Evolutionary conservation across 2,888 invertebrate genomes (phyloP).

Genomic region (Electrophaes corylata): DNA sequence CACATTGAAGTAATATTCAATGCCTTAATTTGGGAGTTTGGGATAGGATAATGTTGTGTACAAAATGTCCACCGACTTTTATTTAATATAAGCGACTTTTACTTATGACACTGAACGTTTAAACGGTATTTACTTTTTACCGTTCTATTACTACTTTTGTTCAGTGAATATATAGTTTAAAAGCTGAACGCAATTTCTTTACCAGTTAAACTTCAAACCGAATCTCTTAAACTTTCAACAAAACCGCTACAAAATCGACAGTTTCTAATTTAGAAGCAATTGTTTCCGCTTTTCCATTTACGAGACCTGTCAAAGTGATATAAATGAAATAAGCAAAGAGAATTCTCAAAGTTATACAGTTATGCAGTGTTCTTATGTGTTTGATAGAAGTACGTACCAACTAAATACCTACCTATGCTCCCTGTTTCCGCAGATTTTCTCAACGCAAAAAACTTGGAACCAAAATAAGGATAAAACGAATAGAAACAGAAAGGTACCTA

Average conservation of each 20-base stretch:
- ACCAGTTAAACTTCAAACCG: slow-evolving; percentile 1
- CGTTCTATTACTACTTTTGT: too few species aligned
- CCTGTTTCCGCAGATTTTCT: neutral
- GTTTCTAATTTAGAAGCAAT: slow-evolving; percentile 17
- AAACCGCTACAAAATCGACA: slow-evolving; percentile 7
- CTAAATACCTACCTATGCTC: neutral
- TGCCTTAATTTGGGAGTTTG: too few species aligned
- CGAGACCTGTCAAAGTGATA: neutral
- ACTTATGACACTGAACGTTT: too few species aligned
- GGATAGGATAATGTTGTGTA: too few species aligned
- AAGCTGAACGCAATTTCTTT: too few species aligned
- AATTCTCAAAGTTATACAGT: neutral
- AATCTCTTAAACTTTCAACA: slow-evolving; percentile 13
- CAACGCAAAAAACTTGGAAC: slow-evolving; percentile 25
- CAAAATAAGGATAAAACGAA: slow-evolving; percentile 41
- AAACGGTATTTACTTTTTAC: too few species aligned
- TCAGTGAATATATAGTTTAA: too few species aligned
- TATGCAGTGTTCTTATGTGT: neutral
- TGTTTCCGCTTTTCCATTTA: slow-evolving; percentile 6
- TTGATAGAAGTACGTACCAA: neutral
- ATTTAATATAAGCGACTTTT: too few species aligned
- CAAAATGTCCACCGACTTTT: too few species aligned
- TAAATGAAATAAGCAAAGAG: neutral
- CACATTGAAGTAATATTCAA: too few species aligned
- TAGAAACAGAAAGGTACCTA: slow-evolving; percentile 40